Conservation (phyloP, 23 tunicate genomes). For the Phallusia fumigata region DNA sequence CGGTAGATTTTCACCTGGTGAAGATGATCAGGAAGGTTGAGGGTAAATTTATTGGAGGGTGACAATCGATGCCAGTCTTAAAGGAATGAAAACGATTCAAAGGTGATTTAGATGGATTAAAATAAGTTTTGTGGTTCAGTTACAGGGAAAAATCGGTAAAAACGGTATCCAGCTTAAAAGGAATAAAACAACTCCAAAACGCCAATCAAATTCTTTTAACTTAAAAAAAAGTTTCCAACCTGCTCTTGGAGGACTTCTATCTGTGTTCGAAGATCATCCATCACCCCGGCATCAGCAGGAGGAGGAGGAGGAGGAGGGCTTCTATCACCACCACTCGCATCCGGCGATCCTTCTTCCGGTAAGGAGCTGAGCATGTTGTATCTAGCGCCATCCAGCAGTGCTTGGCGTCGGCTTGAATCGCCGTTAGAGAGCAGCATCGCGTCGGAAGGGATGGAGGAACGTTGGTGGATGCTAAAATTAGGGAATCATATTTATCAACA, state of each 20-base stretch:
- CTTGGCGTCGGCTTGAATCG: background rate
- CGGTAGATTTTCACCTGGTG: constrained; percentile 64
- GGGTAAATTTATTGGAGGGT: too few species aligned
- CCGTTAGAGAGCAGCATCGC: background rate
- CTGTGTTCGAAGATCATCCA: constrained; percentile 54
- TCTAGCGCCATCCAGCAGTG: background rate
- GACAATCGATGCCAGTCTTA: too few species aligned
- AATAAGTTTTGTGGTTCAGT: too few species aligned
- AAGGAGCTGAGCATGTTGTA: background rate
- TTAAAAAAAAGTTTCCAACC: background rate
- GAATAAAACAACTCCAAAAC: background rate
- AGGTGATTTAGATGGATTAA: too few species aligned
- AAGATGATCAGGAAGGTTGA: too few species aligned
- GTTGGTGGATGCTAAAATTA: background rate
- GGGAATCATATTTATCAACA: background rate
- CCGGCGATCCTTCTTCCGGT: background rate
- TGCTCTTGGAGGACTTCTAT: constrained; percentile 64
- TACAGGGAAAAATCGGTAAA: too few species aligned
- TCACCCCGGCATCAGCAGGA: background rate
- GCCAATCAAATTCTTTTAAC: background rate
- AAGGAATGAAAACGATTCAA: too few species aligned
- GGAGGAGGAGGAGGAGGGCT: constrained; percentile 2
- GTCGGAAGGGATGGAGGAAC: background rate
- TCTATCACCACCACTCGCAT: background rate
- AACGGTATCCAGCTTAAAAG: too few species aligned